A percentile compares a stretch with the other conserved stretches of the same genome.
These are phyloP conservation scores for Anguilla rostrata DNA, from an alignment of 2,113 vertebrate genomes.

Conservation along the genomic window DNA sequence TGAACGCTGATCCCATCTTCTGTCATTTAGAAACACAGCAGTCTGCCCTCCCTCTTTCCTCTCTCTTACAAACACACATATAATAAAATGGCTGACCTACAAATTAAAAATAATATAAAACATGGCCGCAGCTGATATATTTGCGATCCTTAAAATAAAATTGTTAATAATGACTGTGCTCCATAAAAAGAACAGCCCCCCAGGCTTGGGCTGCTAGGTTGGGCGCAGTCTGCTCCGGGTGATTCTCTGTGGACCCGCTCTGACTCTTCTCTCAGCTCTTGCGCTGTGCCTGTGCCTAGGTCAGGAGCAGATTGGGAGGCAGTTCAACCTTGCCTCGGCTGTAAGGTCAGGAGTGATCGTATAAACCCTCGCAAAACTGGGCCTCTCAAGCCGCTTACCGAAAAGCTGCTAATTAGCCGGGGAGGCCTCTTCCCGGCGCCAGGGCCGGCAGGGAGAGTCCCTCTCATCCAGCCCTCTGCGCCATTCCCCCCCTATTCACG, in stretches of 20 bases:
- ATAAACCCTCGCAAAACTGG: not conserved
- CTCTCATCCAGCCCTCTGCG: not conserved
- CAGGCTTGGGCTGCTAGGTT: too few species aligned
- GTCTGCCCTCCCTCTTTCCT: too few species aligned
- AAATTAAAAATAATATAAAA: too few species aligned
- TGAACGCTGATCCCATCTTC: too few species aligned
- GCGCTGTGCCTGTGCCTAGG: not conserved
- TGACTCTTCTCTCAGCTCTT: too few species aligned
- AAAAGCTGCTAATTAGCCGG: not conserved
- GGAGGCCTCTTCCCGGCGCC: not conserved
- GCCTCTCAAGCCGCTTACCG: not conserved
- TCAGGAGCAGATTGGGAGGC: not conserved
- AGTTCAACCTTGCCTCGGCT: not conserved
- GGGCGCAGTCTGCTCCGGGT: not conserved
- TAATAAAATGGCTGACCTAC: too few species aligned
- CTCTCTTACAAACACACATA: too few species aligned
- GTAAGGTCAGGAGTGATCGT: slow-evolving; percentile 5
- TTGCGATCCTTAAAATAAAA: too few species aligned
- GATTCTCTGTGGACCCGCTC: not conserved
- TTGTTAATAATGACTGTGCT: too few species aligned
- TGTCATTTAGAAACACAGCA: too few species aligned
- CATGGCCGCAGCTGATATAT: too few species aligned
- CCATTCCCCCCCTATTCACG: not conserved
- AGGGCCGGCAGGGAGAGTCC: not conserved
- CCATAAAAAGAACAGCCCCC: too few species aligned